Evolutionary conservation across 2,113 vertebrate species (phyloP), one percentile per base, ranked within the genome.

Genomic region (Sarotherodon lohbergeri): DNA sequence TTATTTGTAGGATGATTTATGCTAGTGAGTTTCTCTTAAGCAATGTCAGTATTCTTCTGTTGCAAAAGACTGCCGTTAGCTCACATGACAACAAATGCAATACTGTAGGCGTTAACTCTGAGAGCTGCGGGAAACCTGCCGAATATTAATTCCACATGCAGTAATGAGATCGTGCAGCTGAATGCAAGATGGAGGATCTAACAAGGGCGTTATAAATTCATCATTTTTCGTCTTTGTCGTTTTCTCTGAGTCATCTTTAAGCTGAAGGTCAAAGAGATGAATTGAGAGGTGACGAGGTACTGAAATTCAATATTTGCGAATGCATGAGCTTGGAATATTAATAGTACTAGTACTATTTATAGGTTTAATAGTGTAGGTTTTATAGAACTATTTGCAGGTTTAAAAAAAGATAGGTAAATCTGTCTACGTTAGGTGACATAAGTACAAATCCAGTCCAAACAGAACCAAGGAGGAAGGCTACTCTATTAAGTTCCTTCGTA

Each of bases 91-190:
- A 43, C 36, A 32, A 32, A 82, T 80, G 29, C 24, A 84, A 10
- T 46, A 56, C 76, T 83, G 48, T 17, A 76, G 80, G 56, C 5
- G 56, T 82, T 22, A 14, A 14, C 13, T 22, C 39, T 17, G 63
- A 76, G 32, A 50, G 73, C 86, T 34, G 85, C 46, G 54, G 83
- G 85, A 85, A 83, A 55, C 12, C 89, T 80, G 84, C 61, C 73
- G 90, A 71, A 78, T 39, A 87, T 66, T 78, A 91, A 92, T 92
- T 68, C 83, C 48, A 57, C 4, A 46, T 56, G 4, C 88, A 86
- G 82, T 87, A 84, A 91, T 88, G 78, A 90, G 86, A 88, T 82
- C n/a, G 80, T 86, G 93, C 87, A 3, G 84, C 83, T 89, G 89
- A 91, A 89, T 91, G 54, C 86, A 39, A 55, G 63, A 89, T 54